phyloP scores from a whole-genome alignment of 2,113 vertebrate genomes.

The Pachypanchax playfairii region DNA sequence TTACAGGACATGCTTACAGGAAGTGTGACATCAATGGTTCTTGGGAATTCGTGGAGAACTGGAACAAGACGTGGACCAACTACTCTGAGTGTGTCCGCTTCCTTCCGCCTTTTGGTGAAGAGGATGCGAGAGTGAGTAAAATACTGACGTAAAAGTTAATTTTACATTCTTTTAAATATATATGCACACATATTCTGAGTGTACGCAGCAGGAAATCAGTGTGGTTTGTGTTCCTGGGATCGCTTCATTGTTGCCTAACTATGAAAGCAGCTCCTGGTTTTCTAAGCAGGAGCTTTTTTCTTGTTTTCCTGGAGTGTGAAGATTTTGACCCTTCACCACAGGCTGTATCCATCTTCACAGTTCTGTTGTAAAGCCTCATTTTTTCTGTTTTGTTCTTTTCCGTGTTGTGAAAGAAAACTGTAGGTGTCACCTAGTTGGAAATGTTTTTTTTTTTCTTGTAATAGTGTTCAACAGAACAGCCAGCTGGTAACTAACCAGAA shows the following conservation, averaged over 20 bases:
- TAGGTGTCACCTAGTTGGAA: neutral
- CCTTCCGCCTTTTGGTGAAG: conserved; percentile 73
- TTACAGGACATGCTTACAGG: conserved; percentile 82
- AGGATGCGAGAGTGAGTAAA: conserved; percentile 69
- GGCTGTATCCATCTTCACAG: neutral
- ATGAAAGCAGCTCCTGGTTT: neutral
- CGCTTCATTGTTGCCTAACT: neutral
- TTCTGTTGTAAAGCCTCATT: neutral
- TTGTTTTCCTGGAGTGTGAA: neutral
- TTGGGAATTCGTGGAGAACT: conserved; percentile 83
- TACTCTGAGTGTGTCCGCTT: conserved; percentile 87
- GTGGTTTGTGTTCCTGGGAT: too few species aligned
- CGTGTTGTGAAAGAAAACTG: neutral
- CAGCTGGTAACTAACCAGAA: neutral
- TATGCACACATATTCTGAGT: too few species aligned
- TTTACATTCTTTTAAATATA: too few species aligned
- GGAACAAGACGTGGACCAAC: conserved; percentile 88
- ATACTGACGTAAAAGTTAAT: neutral
- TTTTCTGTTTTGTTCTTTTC: neutral
- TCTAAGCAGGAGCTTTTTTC: neutral
- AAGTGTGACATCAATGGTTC: conserved; percentile 84
- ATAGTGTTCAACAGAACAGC: neutral
- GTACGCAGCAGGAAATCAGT: too few species aligned
- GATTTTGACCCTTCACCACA: neutral
- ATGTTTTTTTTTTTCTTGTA: neutral